Percentiles rank a stretch among this genome's conserved stretches.
Evolutionary conservation across 2,888 invertebrate genomes (phyloP).

Genomic region (Mellilla xanthometata): DNA sequence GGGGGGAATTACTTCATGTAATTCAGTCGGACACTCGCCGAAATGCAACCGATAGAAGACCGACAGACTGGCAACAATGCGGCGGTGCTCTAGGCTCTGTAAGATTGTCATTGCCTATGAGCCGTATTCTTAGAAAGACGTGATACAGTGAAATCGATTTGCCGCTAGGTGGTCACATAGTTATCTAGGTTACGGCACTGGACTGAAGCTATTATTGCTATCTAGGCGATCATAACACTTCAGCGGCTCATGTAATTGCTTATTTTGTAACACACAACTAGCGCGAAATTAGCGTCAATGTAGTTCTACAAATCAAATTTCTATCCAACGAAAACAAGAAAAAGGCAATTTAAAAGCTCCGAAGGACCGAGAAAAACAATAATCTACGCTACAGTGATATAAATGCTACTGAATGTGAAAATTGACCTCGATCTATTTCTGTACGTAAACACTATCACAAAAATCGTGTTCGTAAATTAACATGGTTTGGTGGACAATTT

Average conservation of each 20-base stretch:
- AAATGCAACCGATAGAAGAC: too few species aligned
- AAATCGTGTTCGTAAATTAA: slow-evolving; percentile 1
- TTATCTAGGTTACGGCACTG: not conserved
- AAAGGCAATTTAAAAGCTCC: not conserved
- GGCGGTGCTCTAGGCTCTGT: too few species aligned
- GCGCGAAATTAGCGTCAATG: too few species aligned
- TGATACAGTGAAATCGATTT: slow-evolving; percentile 7
- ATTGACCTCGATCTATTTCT: slow-evolving; percentile 6
- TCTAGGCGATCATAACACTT: not conserved
- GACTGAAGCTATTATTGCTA: not conserved
- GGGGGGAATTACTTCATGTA: too few species aligned
- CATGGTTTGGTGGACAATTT: not conserved
- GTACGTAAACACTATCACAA: slow-evolving; percentile 2
- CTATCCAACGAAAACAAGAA: too few species aligned
- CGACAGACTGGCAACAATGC: too few species aligned
- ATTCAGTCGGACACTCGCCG: too few species aligned
- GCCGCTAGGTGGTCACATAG: not conserved
- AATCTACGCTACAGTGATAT: not conserved
- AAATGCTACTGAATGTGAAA: slow-evolving; percentile 5
- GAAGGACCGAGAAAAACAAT: not conserved
- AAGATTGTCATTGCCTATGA: too few species aligned
- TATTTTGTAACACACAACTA: not conserved
- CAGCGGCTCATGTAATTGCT: not conserved
- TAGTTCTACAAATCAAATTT: too few species aligned
- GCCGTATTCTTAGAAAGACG: not conserved